A percentile compares a stretch with the other conserved stretches of the same genome.
These are phyloP conservation scores for Cuniculus paca DNA, from an alignment of 2,797 vertebrate species.

Conservation along the genomic window DNA sequence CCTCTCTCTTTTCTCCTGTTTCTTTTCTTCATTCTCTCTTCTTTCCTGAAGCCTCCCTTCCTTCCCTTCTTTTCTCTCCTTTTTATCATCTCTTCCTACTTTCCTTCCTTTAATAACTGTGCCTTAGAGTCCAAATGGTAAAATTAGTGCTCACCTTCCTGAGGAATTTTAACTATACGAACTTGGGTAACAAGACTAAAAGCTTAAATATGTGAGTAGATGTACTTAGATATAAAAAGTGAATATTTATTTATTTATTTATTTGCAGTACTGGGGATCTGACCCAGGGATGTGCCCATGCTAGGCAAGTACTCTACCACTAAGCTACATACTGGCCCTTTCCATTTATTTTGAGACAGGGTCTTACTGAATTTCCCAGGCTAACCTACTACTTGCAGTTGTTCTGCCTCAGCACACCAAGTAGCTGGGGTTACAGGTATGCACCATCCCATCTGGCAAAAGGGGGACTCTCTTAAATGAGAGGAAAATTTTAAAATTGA, in stretches of 20 bases:
- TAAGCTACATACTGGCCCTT: not conserved
- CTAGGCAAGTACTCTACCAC: not conserved
- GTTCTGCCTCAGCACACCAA: not conserved
- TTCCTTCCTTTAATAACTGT: slow-evolving; percentile 3
- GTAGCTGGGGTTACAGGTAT: not conserved
- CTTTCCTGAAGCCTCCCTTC: not conserved
- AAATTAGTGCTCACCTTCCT: not conserved
- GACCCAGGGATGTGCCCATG: not conserved
- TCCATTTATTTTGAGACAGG: not conserved
- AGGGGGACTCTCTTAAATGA: not conserved
- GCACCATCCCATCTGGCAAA: not conserved
- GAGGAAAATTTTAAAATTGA: not conserved
- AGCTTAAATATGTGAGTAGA: not conserved
- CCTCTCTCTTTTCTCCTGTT: not conserved
- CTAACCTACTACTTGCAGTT: not conserved
- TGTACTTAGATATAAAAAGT: not conserved
- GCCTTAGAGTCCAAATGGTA: not conserved
- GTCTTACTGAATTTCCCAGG: not conserved
- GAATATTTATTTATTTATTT: not conserved
- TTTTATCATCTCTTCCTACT: not conserved
- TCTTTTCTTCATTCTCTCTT: not conserved
- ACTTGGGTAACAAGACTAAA: not conserved
- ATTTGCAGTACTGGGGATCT: not conserved
- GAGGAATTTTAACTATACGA: not conserved
- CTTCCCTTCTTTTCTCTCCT: not conserved